Evolutionary conservation across 2,888 invertebrate genomes (phyloP).

Genomic region (Azorinus chamasolen): DNA sequence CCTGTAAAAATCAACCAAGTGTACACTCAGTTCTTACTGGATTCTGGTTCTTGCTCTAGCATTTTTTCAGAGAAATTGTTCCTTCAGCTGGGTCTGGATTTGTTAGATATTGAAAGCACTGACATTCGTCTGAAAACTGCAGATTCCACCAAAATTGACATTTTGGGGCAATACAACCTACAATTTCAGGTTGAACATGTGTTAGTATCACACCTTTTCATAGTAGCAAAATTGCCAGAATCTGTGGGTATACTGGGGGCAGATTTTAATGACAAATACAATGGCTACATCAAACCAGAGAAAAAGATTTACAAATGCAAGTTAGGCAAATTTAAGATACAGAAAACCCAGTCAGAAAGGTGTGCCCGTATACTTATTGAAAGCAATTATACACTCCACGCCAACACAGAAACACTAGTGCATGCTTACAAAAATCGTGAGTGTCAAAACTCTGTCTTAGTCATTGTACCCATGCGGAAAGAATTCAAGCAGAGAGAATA

Average conservation of each 20-base stretch:
- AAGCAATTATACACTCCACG: too few species aligned
- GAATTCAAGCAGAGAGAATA: neutral
- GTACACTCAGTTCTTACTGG: neutral
- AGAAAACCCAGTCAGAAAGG: too few species aligned
- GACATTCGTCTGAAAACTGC: neutral
- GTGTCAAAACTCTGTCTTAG: neutral
- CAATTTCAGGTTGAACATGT: neutral
- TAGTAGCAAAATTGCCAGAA: neutral
- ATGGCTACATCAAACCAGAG: conserved; percentile 5
- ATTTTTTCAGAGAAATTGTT: neutral
- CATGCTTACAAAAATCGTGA: neutral
- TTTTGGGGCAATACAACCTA: neutral
- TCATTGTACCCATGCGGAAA: neutral
- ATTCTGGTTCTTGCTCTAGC: neutral
- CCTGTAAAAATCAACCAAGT: neutral
- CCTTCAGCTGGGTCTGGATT: neutral
- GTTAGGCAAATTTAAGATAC: conserved; percentile 4
- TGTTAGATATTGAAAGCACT: neutral
- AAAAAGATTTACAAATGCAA: neutral
- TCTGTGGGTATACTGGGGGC: conserved; percentile 3
- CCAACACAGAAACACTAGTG: conserved; percentile 16
- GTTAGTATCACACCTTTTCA: neutral
- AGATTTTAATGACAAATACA: conserved; percentile 5
- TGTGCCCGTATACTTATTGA: too few species aligned
- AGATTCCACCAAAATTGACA: neutral